phyloP scores from a whole-genome alignment of 2,113 vertebrate genomes.

The Pelodiscus sinensis region DNA sequence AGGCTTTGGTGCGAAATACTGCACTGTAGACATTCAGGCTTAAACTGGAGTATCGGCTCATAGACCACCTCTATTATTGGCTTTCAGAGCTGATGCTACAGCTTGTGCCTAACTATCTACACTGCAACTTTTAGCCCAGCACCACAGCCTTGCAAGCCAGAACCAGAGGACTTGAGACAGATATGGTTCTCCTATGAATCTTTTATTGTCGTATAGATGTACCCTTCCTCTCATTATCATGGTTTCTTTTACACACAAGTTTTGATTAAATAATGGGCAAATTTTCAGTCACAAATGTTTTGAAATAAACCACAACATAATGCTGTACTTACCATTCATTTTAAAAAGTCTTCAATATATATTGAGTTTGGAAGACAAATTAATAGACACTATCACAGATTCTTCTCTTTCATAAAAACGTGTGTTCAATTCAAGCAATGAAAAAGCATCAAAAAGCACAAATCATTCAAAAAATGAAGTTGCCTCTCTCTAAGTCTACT shows the following conservation, averaged over 20 bases:
- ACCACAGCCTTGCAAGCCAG: no score
- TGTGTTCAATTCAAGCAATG: neutral
- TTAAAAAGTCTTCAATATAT: neutral
- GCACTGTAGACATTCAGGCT: neutral
- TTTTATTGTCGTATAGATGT: no score
- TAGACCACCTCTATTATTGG: fast-evolving
- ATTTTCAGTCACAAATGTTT: neutral
- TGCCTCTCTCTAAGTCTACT: no score
- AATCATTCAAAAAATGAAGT: no score
- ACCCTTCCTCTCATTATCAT: neutral
- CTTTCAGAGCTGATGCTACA: neutral
- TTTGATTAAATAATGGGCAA: neutral
- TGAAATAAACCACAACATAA: neutral
- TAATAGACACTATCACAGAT: neutral
- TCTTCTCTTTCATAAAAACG: neutral
- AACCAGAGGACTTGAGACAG: no score
- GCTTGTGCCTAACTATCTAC: neutral
- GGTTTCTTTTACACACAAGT: neutral
- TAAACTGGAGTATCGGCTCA: neutral
- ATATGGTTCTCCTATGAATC: no score
- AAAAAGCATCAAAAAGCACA: no score
- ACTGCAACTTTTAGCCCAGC: neutral
- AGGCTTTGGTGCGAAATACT: neutral
- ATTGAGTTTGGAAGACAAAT: neutral
- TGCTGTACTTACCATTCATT: neutral